A percentile compares a stretch with the other conserved stretches of the same genome.
Evolutionary conservation across 2,113 vertebrate genomes (phyloP).

Genomic region (Hippocampus comes): DNA sequence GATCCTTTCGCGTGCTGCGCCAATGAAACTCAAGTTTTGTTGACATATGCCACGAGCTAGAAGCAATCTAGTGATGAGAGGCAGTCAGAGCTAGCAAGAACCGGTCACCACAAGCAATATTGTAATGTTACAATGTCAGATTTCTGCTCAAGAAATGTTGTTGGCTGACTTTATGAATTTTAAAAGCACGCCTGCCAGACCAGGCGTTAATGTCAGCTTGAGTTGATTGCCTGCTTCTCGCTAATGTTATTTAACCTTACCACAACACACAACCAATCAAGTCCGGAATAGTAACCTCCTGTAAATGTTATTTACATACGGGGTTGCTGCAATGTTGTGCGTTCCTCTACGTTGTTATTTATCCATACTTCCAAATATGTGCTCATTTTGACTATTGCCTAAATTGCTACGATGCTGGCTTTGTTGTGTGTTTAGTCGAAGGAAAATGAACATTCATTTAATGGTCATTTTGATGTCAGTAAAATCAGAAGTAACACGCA

Average conservation of each 20-base stretch:
- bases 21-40: no score
- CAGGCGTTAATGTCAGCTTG: not conserved
- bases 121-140: not conserved
- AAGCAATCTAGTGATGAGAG: no score
- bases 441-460: not conserved
- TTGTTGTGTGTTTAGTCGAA: not conserved
- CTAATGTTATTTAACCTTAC: not conserved
- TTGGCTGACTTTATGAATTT: no score
- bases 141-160: not conserved
- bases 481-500: no score
- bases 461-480: no score
- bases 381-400: not conserved
- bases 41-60: no score
- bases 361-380: not conserved
- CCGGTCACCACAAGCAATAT: not conserved
- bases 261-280: not conserved
- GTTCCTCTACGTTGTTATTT: not conserved
- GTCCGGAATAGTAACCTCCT: not conserved
- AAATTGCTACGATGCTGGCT: not conserved
- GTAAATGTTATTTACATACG: not conserved
- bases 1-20: no score
- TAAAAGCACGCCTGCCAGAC: not conserved
- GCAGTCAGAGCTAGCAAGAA: no score
- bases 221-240: not conserved
- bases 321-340: not conserved